phyloP scores from a whole-genome alignment of 53 echinoderm and acorn worm species.

The Holothuria scabra region DNA sequence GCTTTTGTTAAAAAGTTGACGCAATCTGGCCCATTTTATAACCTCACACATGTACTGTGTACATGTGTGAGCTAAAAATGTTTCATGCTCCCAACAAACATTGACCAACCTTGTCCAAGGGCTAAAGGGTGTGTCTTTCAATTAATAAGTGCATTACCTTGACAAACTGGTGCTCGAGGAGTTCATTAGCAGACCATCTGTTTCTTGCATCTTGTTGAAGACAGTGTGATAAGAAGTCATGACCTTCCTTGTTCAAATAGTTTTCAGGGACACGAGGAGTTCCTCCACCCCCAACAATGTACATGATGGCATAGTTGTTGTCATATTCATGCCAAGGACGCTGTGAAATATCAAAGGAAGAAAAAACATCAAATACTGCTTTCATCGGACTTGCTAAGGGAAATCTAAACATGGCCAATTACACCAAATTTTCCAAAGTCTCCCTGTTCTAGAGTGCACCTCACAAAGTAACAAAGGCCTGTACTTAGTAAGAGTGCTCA shows the following conservation, averaged over 20 bases:
- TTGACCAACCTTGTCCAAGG: too few relatives aligned
- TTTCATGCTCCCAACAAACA: too few relatives aligned
- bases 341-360: constrained; percentile 33
- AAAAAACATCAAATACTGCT: background rate
- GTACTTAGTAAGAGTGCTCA: too few relatives aligned
- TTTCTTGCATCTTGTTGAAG: constrained; percentile 65
- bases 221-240: constrained; percentile 83
- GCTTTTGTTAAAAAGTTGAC: too few relatives aligned
- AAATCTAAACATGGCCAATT: background rate
- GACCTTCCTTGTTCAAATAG: constrained; percentile 69
- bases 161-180: constrained; percentile 86
- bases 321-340: constrained; percentile 99
- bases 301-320: constrained; percentile 91
- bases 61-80: too few relatives aligned
- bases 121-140: background rate
- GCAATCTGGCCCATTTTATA: too few relatives aligned
- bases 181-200: constrained; percentile 82
- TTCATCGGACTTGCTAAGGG: constrained; percentile 1
- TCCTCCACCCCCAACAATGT: constrained; percentile 95
- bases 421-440: too few relatives aligned
- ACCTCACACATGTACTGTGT: too few relatives aligned
- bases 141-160: constrained; percentile 57
- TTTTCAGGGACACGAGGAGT: constrained; percentile 75
- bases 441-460: too few relatives aligned
- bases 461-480: too few relatives aligned